phyloP scores from a whole-genome alignment of 2,797 vertebrate genomes.

The Cheirogaleus major region DNA sequence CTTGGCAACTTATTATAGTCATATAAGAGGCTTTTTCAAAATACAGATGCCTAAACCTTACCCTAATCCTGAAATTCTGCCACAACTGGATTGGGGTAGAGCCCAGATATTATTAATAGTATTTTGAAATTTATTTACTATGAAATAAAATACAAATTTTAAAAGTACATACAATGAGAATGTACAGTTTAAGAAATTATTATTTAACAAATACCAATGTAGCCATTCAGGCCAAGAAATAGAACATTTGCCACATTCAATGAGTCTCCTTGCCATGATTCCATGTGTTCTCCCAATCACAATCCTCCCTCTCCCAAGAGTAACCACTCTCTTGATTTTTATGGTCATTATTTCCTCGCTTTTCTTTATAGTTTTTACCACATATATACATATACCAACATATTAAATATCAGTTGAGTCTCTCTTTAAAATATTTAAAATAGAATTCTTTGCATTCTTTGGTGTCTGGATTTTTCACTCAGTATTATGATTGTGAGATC shows the following conservation, averaged over 20 bases:
- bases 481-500: not conserved
- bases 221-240: not conserved
- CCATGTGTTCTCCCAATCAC: not conserved
- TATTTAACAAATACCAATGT: not conserved
- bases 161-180: not conserved
- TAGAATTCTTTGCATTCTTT: not conserved
- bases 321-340: not conserved
- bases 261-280: not conserved
- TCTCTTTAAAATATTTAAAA: conserved; percentile 29
- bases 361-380: conserved; percentile 1
- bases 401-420: not conserved
- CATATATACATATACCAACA: not conserved
- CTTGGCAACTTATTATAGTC: not conserved
- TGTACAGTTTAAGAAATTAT: not conserved
- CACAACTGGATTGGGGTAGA: not conserved
- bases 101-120: not conserved
- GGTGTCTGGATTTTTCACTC: not conserved
- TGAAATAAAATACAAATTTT: not conserved
- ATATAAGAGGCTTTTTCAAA: not conserved
- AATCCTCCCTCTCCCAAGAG: not conserved
- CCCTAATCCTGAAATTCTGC: not conserved
- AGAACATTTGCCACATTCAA: not conserved
- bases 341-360: not conserved
- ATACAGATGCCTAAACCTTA: not conserved
- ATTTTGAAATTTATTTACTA: not conserved